Conservation (phyloP, 53 echinoderm and acorn worm species). For the Zoroaster sp. region DNA sequence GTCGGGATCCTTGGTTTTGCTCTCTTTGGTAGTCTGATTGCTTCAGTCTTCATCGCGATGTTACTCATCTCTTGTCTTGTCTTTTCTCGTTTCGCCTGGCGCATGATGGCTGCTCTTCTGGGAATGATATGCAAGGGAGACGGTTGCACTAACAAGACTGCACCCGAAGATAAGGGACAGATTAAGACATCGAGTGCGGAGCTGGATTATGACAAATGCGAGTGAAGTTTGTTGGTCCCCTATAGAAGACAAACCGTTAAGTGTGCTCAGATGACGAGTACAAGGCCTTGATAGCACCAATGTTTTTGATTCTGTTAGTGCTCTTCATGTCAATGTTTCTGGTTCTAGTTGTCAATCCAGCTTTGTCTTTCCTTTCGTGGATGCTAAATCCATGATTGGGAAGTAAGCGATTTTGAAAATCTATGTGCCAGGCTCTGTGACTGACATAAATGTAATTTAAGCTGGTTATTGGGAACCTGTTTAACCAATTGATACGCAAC, state of each 20-base stretch:
- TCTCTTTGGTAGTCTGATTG: not conserved
- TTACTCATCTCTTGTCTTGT: not conserved
- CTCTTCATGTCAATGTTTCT: constrained; percentile 10
- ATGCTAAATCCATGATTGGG: not conserved
- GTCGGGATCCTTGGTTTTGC: not conserved
- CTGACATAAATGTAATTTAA: too few species aligned
- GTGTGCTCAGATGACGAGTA: not conserved
- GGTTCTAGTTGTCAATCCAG: constrained; percentile 12
- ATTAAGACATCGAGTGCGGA: too few species aligned
- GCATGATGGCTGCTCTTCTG: not conserved
- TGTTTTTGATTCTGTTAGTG: not conserved
- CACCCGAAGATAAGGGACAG: not conserved
- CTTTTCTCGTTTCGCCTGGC: constrained; percentile 21
- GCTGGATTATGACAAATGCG: not conserved
- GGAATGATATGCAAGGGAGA: not conserved
- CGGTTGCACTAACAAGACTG: not conserved
- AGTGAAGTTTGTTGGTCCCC: constrained; percentile 21
- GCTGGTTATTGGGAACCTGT: too few species aligned
- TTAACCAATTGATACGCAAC: too few species aligned
- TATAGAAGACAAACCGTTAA: constrained; percentile 1
- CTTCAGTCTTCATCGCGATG: not conserved
- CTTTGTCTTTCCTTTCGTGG: not conserved
- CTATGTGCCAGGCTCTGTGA: too few species aligned
- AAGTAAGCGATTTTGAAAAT: too few species aligned
- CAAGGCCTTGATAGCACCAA: not conserved